Evolutionary conservation across 2,888 invertebrate species (phyloP), one percentile per base, ranked within the genome.

Genomic region (Acrobasis repandana): DNA sequence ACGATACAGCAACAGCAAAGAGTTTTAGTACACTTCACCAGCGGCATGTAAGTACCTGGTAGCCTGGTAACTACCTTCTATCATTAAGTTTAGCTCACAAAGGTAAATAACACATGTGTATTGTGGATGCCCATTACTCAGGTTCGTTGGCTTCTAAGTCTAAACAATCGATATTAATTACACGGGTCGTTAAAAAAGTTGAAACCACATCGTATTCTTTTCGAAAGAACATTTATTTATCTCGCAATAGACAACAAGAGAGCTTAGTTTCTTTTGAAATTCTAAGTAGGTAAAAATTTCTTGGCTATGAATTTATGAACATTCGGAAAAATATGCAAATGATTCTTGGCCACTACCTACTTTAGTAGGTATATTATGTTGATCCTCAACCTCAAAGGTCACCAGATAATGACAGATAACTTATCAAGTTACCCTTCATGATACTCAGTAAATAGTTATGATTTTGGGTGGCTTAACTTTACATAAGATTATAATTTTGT

Each of bases 171-270:
- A 36, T 52, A 34, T 52, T 36, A 16, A 52, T 52, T 36, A 52
- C 52, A 36, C 16, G n/a, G 51, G 14, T 33, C n/a, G 18, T 52
- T 67, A 65, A 63, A 63, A 63, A 59, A 38, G 65, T 64, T 62
- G 60, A 61, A 71, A 66, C 68, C 61, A 62, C 66, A 67, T 68
- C 65, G 33, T 51, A 9, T 51, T 51, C 51, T 51, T 51, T 34
- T n/a, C n/a, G 34, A n/a, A n/a, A n/a, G n/a, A 33, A 51, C 51
- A 51, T 51, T 51, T 34, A 51, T 51, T 51, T 9, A 51, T 15
- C 15, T 34, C 34, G 33, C 51, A 33, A 33, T 51, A 43, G 43
- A 43, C 43, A 14, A 43, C 10, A 14, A n/a, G n/a, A 11, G 43
- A n/a, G 10, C 43, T 38, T n/a, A 43, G 43, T 43, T 43, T 43